Evolutionary conservation across 2,113 vertebrate species (phyloP).

Genomic region (Bungarus multicinctus): DNA sequence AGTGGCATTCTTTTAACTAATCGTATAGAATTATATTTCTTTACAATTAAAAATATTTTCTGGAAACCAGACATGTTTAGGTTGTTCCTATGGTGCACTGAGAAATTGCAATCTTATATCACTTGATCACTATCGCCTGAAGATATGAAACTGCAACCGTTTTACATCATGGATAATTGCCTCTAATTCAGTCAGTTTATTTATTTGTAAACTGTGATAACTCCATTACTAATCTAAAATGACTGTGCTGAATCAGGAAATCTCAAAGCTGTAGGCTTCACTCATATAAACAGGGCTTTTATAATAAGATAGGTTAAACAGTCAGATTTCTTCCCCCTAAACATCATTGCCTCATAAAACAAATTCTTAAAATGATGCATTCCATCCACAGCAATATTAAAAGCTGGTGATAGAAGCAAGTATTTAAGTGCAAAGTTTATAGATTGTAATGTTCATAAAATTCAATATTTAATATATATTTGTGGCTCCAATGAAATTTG

Average conservation of each 20-base stretch:
- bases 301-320: background rate
- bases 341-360: background rate
- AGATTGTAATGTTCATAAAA: background rate
- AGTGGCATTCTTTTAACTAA: background rate
- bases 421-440: background rate
- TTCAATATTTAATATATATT: background rate
- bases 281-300: background rate
- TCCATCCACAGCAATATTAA: background rate
- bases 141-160: background rate
- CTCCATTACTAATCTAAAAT: background rate
- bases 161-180: background rate
- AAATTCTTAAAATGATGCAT: background rate
- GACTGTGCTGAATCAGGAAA: background rate
- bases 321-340: background rate
- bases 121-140: background rate
- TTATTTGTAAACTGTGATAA: background rate
- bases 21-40: background rate
- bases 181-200: background rate
- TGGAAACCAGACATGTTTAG: constrained; percentile 38
- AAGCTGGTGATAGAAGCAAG: background rate
- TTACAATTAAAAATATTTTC: constrained; percentile 46
- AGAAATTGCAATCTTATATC: background rate
- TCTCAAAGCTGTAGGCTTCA: background rate
- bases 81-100: background rate
- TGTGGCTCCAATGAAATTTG: background rate